Percentiles rank a stretch among this genome's conserved stretches.
phyloP scores from a whole-genome alignment of 2,113 vertebrate species.

The Scomber scombrus region DNA sequence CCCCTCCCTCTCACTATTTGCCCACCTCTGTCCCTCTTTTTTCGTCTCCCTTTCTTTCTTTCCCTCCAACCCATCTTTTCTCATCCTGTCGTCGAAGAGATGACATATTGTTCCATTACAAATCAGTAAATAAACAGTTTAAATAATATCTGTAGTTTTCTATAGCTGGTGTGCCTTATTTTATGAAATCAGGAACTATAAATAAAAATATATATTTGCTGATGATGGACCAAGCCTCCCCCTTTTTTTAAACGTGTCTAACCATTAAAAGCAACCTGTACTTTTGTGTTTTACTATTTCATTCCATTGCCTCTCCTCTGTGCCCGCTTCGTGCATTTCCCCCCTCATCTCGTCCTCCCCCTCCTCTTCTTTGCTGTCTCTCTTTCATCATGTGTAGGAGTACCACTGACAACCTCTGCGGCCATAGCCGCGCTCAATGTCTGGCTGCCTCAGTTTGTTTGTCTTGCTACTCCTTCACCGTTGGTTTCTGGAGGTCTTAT shows the following conservation, averaged over 20 bases:
- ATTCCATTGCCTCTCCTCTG: slow-evolving; percentile 2
- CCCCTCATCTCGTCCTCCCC: slow-evolving; percentile 4
- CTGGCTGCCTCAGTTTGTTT: slow-evolving; percentile 66
- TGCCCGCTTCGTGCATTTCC: background rate
- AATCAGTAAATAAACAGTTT: background rate
- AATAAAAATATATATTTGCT: background rate
- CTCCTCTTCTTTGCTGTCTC: slow-evolving; percentile 18
- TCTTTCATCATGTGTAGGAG: slow-evolving; percentile 64
- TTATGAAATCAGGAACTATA: background rate
- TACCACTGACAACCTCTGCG: slow-evolving; percentile 57
- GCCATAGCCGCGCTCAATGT: slow-evolving; percentile 33
- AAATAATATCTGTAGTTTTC: background rate
- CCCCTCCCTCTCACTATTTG: too few relatives aligned
- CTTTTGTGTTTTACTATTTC: slow-evolving; percentile 27
- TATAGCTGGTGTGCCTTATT: background rate
- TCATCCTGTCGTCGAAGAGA: background rate
- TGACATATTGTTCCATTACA: background rate
- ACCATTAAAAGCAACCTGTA: slow-evolving; percentile 12
- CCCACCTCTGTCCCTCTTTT: too few relatives aligned
- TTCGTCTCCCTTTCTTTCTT: background rate
- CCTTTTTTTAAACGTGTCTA: slow-evolving; percentile 6
- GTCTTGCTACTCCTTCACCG: slow-evolving; percentile 55
- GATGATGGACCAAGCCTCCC: background rate
- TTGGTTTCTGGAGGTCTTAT: slow-evolving; percentile 62
- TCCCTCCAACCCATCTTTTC: background rate